These are phyloP conservation scores for Pachypanchax playfairii DNA, from an alignment of 2,113 vertebrate species.

Conservation along the genomic window DNA sequence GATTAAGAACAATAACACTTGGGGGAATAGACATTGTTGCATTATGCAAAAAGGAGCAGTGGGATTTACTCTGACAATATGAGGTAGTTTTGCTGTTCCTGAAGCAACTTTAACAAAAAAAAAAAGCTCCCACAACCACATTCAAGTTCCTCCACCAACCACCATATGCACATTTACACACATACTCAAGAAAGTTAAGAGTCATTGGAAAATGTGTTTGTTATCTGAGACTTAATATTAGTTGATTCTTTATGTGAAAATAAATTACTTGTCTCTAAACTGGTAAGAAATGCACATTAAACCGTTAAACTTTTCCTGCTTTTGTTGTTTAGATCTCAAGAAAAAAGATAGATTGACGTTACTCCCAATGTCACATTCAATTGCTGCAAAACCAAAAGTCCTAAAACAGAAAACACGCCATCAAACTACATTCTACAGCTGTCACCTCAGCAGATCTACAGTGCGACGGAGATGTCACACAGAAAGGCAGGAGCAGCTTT, in stretches of 20 bases:
- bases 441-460: constrained; percentile 41
- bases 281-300: not conserved
- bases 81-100: constrained; percentile 58
- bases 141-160: constrained; percentile 41
- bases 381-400: constrained; percentile 34
- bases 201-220: constrained; percentile 32
- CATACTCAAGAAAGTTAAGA: constrained; percentile 20
- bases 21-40: constrained; percentile 55
- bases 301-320: constrained; percentile 2
- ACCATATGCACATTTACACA: constrained; percentile 13
- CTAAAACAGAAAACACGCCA: constrained; percentile 35
- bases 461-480: constrained; percentile 50
- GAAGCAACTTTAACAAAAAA: constrained; percentile 55
- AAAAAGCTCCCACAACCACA: constrained; percentile 27
- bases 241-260: not conserved
- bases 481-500: constrained; percentile 50
- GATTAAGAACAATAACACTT: constrained; percentile 69
- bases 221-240: constrained; percentile 26
- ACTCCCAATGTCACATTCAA: constrained; percentile 34
- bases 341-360: constrained; percentile 12
- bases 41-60: constrained; percentile 72
- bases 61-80: constrained; percentile 61
- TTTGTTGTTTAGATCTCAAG: constrained; percentile 8
- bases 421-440: constrained; percentile 37
- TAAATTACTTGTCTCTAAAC: too few species aligned